Conservation (phyloP, 1,140 invertebrate species). For the Eufriesea mexicana region DNA sequence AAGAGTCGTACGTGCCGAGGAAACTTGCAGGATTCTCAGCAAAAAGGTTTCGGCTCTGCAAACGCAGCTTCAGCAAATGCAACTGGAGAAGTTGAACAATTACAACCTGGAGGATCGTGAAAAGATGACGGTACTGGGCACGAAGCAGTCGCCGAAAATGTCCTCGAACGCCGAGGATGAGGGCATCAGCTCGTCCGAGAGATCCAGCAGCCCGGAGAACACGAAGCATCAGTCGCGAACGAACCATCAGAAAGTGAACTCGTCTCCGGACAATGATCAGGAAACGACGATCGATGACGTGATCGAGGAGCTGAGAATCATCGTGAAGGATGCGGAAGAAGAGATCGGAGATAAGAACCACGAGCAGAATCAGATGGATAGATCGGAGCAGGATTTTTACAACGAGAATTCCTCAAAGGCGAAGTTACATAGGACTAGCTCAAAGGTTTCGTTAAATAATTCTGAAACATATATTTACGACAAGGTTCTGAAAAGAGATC, state of each 20-base stretch:
- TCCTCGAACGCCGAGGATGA: slow-evolving; percentile 92
- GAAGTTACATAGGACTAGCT: slow-evolving; percentile 34
- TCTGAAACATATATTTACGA: slow-evolving; percentile 51
- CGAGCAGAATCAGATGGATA: slow-evolving; percentile 26
- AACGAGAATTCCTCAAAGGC: slow-evolving; percentile 42
- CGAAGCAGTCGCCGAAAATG: slow-evolving; percentile 69
- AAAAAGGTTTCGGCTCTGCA: slow-evolving; percentile 77
- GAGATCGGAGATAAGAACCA: slow-evolving; percentile 81
- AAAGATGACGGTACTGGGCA: slow-evolving; percentile 44
- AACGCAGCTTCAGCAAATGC: slow-evolving; percentile 72
- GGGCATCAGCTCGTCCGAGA: slow-evolving; percentile 92
- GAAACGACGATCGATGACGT: slow-evolving; percentile 94
- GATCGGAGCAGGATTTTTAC: not conserved
- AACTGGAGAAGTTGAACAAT: slow-evolving; percentile 74
- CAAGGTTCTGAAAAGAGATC: slow-evolving; percentile 48
- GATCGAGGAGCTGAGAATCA: slow-evolving; percentile 92
- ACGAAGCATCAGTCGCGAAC: slow-evolving; percentile 68
- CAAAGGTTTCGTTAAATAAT: slow-evolving; percentile 51
- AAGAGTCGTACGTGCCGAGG: slow-evolving; percentile 75
- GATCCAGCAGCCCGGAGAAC: slow-evolving; percentile 87
- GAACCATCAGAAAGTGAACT: slow-evolving; percentile 67
- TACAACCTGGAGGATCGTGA: slow-evolving; percentile 69
- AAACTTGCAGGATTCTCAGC: slow-evolving; percentile 76
- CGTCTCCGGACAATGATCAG: slow-evolving; percentile 85
- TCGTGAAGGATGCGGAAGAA: slow-evolving; percentile 92